Percentiles rank a stretch among this genome's conserved stretches.
These are phyloP conservation scores for Drosophila trichaetosa DNA, from an alignment of 2,888 invertebrate species.

Conservation along the genomic window DNA sequence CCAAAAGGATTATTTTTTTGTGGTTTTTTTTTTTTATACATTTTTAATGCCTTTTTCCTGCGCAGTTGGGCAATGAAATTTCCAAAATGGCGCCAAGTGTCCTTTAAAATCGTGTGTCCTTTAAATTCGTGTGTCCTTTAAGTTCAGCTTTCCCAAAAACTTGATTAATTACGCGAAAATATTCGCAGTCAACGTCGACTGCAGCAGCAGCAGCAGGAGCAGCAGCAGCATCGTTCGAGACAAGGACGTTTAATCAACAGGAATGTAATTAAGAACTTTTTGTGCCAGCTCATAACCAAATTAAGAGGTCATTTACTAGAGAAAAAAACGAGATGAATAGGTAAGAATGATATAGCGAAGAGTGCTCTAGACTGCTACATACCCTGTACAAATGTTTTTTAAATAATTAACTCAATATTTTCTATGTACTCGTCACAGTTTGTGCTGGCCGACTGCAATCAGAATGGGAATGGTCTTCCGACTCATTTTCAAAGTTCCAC, in stretches of 20 bases:
- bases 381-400: not conserved
- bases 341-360: fast-evolving
- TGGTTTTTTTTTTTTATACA: conserved; percentile 39
- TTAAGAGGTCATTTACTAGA: conserved; percentile 50
- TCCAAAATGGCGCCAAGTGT: conserved; percentile 70
- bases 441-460: not conserved
- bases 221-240: conserved; percentile 34
- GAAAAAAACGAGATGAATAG: not conserved
- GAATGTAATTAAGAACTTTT: conserved; percentile 83
- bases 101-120: conserved; percentile 12
- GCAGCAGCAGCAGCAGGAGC: conserved; percentile 15
- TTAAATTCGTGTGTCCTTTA: conserved; percentile 20
- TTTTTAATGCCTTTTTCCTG: conserved; percentile 25
- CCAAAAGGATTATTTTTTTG: conserved; percentile 68
- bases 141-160: conserved; percentile 33
- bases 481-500: not conserved
- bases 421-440: not conserved
- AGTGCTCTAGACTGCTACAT: not conserved
- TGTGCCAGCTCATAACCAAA: conserved; percentile 63
- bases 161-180: conserved; percentile 44
- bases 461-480: not conserved
- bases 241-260: conserved; percentile 83
- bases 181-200: conserved; percentile 6
- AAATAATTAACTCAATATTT: not conserved
- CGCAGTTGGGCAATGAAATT: conserved; percentile 47